Evolutionary conservation across 2,113 vertebrate species (phyloP).

Genomic region (Syrmaticus mikado): DNA sequence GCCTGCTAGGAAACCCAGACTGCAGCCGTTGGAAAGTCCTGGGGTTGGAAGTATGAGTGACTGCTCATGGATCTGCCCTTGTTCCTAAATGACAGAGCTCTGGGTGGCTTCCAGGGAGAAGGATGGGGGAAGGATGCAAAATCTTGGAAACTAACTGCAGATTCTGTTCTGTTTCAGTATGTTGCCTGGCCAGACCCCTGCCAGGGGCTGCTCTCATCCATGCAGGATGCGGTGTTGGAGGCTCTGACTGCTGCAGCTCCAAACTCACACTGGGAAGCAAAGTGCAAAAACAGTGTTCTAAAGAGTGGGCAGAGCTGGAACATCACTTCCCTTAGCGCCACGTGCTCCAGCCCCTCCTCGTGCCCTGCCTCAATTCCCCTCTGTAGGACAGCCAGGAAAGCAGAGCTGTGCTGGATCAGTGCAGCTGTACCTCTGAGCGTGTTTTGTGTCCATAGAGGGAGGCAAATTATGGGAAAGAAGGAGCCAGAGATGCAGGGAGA

Average conservation of each 20-base stretch:
- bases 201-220: neutral
- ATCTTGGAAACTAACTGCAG: neutral
- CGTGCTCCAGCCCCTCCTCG: neutral
- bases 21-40: neutral
- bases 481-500: neutral
- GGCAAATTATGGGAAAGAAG: neutral
- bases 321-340: neutral
- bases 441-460: neutral
- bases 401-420: neutral
- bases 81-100: neutral
- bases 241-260: neutral
- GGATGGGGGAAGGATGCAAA: neutral
- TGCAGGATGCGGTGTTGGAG: neutral
- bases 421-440: neutral
- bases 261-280: neutral
- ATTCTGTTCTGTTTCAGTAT: rapidly evolving
- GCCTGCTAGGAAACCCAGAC: neutral
- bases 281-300: neutral
- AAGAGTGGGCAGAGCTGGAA: neutral
- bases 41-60: neutral
- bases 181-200: neutral
- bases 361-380: neutral
- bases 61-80: neutral
- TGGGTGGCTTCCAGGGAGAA: neutral
- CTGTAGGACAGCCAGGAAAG: neutral